These are phyloP conservation scores for Cisticola juncidis DNA, from an alignment of 2,113 vertebrate genomes.

Conservation along the genomic window DNA sequence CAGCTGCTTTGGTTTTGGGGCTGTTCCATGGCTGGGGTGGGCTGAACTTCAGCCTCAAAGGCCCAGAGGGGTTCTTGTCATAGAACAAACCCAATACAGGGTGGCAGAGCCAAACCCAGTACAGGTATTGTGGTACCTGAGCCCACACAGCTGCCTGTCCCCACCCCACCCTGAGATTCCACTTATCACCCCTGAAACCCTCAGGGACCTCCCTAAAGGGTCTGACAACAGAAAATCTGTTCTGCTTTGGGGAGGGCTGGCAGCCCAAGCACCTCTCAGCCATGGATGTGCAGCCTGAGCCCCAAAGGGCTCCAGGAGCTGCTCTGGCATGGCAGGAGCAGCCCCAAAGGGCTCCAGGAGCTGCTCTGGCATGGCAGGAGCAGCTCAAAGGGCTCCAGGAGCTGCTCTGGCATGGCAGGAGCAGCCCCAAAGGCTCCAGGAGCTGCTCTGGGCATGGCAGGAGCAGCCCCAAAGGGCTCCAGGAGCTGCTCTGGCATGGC, in stretches of 20 bases:
- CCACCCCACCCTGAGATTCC: not conserved
- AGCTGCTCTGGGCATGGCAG: not conserved
- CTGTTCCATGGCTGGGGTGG: rapidly evolving
- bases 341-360: not conserved
- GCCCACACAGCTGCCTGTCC: not conserved
- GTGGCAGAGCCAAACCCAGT: not conserved
- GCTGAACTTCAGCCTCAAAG: not conserved
- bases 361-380: not conserved
- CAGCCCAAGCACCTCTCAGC: not conserved
- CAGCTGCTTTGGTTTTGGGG: not conserved
- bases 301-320: not conserved
- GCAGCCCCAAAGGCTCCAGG: not conserved
- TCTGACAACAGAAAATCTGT: not conserved
- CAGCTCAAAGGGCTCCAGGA: not conserved
- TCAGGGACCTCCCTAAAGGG: not conserved
- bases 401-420: not conserved
- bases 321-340: not conserved
- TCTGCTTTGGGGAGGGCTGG: not conserved
- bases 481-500: not conserved
- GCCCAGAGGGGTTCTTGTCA: not conserved
- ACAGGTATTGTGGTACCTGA: not conserved
- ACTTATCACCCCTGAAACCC: rapidly evolving
- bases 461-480: not conserved
- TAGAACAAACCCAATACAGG: no score
- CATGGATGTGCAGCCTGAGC: not conserved